These are phyloP conservation scores for Trilocha varians DNA, from an alignment of 2,888 invertebrate genomes.

Conservation along the genomic window DNA sequence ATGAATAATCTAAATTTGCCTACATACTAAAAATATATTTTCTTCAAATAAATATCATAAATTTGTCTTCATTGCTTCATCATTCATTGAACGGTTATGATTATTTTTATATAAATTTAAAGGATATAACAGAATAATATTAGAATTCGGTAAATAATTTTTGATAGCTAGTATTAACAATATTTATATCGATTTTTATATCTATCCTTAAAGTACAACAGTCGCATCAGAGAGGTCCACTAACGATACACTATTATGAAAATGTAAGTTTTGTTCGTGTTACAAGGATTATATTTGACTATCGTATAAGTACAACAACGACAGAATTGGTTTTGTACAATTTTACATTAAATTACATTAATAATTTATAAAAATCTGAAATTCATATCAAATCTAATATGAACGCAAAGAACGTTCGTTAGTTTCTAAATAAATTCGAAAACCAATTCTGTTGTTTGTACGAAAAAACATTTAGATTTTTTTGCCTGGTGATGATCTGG, in stretches of 20 bases:
- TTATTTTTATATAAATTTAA: neutral
- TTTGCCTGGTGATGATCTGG: conserved; percentile 28
- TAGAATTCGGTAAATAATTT: too few species aligned
- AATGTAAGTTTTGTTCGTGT: conserved; percentile 34
- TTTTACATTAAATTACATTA: conserved; percentile 11
- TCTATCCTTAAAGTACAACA: conserved; percentile 19
- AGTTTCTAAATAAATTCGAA: conserved; percentile 14
- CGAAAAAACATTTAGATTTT: conserved; percentile 22
- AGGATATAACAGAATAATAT: neutral
- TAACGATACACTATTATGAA: conserved; percentile 40
- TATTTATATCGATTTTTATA: neutral
- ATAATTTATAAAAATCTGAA: conserved; percentile 8
- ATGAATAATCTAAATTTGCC: too few species aligned
- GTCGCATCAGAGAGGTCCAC: conserved; percentile 27
- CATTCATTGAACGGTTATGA: neutral
- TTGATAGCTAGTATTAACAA: neutral
- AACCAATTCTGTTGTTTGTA: conserved; percentile 39
- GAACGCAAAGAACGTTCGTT: neutral
- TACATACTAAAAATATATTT: too few species aligned
- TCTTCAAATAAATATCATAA: too few species aligned
- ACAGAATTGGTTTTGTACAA: conserved; percentile 28
- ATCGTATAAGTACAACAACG: conserved; percentile 27
- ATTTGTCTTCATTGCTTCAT: neutral
- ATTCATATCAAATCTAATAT: neutral
- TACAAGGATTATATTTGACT: conserved; percentile 36